Conservation (phyloP, 2,888 invertebrate genomes). For the Diogma glabrata region DNA sequence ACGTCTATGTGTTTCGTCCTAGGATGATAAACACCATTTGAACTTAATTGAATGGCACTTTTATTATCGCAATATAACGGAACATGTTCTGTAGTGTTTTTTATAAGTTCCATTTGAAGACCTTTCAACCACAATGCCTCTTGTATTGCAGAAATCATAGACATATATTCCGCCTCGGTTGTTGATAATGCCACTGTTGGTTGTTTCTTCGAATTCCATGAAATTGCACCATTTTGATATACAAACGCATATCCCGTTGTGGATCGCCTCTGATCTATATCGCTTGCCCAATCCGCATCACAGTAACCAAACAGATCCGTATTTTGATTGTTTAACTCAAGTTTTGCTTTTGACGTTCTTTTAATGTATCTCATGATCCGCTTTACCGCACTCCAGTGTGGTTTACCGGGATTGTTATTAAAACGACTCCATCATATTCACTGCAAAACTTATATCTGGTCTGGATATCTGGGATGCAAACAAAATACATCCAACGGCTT, state of each 20-base stretch:
- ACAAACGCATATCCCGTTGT: too few species aligned
- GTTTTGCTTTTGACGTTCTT: not conserved
- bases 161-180: constrained; percentile 1
- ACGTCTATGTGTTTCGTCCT: constrained; percentile 6
- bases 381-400: constrained; percentile 11
- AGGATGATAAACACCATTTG: not conserved
- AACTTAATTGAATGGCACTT: constrained; percentile 7
- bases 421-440: constrained; percentile 9
- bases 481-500: too few species aligned
- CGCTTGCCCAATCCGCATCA: too few species aligned
- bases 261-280: too few species aligned
- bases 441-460: constrained; percentile 13
- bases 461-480: constrained; percentile 9
- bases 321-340: constrained; percentile 4
- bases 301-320: too few species aligned
- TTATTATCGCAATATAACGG: constrained; percentile 6
- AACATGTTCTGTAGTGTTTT: not conserved
- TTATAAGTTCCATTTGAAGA: constrained; percentile 9
- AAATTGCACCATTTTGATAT: too few species aligned
- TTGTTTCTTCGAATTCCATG: too few species aligned
- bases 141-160: constrained; percentile 13
- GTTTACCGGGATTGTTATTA: constrained; percentile 10
- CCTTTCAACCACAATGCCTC: constrained; percentile 15
- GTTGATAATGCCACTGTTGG: not conserved
- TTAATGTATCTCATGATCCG: too few species aligned